phyloP scores from a whole-genome alignment of 2,113 vertebrate species.

The Pavo muticus region DNA sequence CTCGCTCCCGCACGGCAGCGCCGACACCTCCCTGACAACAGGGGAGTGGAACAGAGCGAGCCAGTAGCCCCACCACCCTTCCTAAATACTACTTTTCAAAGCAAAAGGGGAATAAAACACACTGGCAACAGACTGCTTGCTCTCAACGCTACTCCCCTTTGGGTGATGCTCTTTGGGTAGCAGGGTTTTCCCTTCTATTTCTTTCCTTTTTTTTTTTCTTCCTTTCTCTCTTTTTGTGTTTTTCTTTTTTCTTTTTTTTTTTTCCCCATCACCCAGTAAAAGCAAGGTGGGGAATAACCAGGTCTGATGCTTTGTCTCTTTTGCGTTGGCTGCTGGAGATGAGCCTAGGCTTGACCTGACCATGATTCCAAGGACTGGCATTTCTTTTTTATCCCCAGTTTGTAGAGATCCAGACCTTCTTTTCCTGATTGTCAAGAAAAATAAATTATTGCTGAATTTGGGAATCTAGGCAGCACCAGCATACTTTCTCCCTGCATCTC shows the following conservation, averaged over 20 bases:
- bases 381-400: constrained; percentile 77
- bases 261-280: constrained; percentile 21
- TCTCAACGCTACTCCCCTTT: constrained; percentile 57
- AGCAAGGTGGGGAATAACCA: constrained; percentile 45
- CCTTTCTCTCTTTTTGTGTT: neutral
- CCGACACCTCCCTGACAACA: neutral
- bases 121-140: constrained; percentile 57
- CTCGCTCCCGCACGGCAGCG: neutral
- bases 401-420: constrained; percentile 76
- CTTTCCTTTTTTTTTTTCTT: rapidly evolving
- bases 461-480: constrained; percentile 80
- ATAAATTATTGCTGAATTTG: constrained; percentile 76
- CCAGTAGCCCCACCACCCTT: constrained; percentile 13
- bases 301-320: constrained; percentile 75
- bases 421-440: constrained; percentile 80
- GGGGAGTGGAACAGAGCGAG: neutral
- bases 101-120: constrained; percentile 69
- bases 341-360: constrained; percentile 82
- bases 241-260: rapidly evolving
- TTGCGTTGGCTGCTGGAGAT: constrained; percentile 77
- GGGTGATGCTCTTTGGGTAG: constrained; percentile 71
- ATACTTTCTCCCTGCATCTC: constrained; percentile 73
- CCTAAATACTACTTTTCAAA: constrained; percentile 58
- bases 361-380: constrained; percentile 88
- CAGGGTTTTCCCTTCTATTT: constrained; percentile 3